Base-by-base conservation (phyloP, 1,140 invertebrate genomes). In the Drosophila grimshawi region DNA sequence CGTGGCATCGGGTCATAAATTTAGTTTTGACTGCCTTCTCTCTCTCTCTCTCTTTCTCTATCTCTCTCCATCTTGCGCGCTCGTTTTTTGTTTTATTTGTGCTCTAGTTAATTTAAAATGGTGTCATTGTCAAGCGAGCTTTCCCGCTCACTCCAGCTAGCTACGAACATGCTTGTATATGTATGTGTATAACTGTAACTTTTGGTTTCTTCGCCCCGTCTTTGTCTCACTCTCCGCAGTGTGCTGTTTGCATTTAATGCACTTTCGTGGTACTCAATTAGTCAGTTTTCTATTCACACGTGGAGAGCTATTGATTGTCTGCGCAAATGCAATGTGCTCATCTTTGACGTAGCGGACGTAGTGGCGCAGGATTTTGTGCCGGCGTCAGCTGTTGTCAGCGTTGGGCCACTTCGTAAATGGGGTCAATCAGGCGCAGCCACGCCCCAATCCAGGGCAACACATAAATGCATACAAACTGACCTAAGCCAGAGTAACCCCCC, bases 101-200 rank as follows among this genome's bases (percentile, higher is more conserved):
- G 79, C 78, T 81, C 81, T 79, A 86, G 70, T 78, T 86, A 57
- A 81, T 70, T 77, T 78, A 49, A 81, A 81, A 82, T 77, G 76
- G 76, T 88, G 83, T 86, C 83, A 82, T 79, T 86, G 79, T 76
- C 79, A 81, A 71, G 51, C 68, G 52, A 51, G 51, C 32, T 65
- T 41, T 55, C 37, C 45, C 48, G 43, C 71, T 7, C 33, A 56
- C 37, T 41, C 3, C 35, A 7, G 19, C 6, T 41, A 19, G n/a
- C 5, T 11, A 8, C 39, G 1, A 39, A 39, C 6, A 8, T 41
- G 7, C 2, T 7, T 41, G 37, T 41, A 8, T 41, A 3, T 41
- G 39, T 10, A 2, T 39, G 2, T 43, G 33, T 33, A 43, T 19
- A 19, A 19, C 19, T 19, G 19, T 19, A 19, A 19, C 19, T 19